A percentile compares a stretch with the other conserved stretches of the same genome.
These are phyloP conservation scores for Drosophila flavopinicola DNA, from an alignment of 2,888 invertebrate genomes.

Conservation along the genomic window DNA sequence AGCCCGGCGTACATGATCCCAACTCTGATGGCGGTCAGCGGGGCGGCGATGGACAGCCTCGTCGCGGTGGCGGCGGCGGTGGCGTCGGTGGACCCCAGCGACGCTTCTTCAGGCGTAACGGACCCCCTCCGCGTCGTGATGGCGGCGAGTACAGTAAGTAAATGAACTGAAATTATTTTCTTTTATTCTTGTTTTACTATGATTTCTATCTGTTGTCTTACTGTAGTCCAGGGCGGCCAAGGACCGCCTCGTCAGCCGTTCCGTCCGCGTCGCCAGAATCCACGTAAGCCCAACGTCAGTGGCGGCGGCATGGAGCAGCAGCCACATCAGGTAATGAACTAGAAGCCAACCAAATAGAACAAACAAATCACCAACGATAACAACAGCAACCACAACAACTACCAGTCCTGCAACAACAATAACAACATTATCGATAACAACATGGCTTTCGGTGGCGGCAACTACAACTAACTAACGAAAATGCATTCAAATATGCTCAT, in stretches of 20 bases:
- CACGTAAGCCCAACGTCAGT: constrained; percentile 81
- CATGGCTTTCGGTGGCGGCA: constrained; percentile 66
- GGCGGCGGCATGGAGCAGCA: constrained; percentile 82
- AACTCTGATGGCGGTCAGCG: constrained; percentile 85
- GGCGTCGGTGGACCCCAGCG: constrained; percentile 85
- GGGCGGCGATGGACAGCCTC: constrained; percentile 77
- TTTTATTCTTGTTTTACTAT: background rate
- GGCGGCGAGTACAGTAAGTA: constrained; percentile 79
- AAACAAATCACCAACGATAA: constrained; percentile 57
- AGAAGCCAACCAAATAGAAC: constrained; percentile 59
- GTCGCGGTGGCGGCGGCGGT: constrained; percentile 75
- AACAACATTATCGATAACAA: constrained; percentile 30
- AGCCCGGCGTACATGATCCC: constrained; percentile 80
- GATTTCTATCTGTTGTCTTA: too few relatives aligned
- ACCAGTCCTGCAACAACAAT: constrained; percentile 40
- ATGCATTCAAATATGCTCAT: constrained; percentile 50
- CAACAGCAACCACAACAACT: constrained; percentile 51
- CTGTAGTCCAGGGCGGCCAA: constrained; percentile 66
- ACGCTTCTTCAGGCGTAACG: constrained; percentile 90
- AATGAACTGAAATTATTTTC: background rate
- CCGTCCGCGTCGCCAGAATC: constrained; percentile 82
- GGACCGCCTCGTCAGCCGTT: constrained; percentile 85
- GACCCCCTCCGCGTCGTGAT: constrained; percentile 80
- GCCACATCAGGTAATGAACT: constrained; percentile 84
- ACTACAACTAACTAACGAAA: constrained; percentile 48